phyloP scores from a whole-genome alignment of 2,888 invertebrate species.

The Amphipyra tragopoginis region DNA sequence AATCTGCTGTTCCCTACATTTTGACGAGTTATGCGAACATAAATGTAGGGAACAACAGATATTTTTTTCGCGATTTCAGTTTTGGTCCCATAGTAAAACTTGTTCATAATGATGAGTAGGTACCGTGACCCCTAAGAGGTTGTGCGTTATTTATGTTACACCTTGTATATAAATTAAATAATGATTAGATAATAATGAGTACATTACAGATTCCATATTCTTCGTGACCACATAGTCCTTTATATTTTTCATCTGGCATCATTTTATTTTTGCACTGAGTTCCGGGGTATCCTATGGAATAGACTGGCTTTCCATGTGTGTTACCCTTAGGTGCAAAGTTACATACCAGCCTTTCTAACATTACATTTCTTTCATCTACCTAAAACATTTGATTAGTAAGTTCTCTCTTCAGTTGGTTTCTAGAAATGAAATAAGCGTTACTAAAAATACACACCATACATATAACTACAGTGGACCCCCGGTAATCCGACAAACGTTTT shows the following conservation, averaged over 20 bases:
- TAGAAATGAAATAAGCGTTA: no score
- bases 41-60: no score
- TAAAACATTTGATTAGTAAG: constrained; percentile 53
- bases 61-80: no score
- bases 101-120: no score
- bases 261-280: constrained; percentile 75
- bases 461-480: no score
- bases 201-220: constrained; percentile 41
- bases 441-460: no score
- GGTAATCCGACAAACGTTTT: no score
- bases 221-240: constrained; percentile 69
- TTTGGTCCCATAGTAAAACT: no score
- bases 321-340: constrained; percentile 84
- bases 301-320: constrained; percentile 75
- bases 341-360: constrained; percentile 79
- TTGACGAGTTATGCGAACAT: no score
- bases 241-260: constrained; percentile 64
- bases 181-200: constrained; percentile 2
- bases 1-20: no score
- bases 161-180: not conserved
- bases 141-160: no score
- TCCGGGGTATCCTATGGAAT: constrained; percentile 77
- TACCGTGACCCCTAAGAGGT: no score
- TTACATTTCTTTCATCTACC: constrained; percentile 62
- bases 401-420: not conserved